Evolutionary conservation across 2,113 vertebrate genomes (phyloP).

Genomic region (Oryzias woworae): DNA sequence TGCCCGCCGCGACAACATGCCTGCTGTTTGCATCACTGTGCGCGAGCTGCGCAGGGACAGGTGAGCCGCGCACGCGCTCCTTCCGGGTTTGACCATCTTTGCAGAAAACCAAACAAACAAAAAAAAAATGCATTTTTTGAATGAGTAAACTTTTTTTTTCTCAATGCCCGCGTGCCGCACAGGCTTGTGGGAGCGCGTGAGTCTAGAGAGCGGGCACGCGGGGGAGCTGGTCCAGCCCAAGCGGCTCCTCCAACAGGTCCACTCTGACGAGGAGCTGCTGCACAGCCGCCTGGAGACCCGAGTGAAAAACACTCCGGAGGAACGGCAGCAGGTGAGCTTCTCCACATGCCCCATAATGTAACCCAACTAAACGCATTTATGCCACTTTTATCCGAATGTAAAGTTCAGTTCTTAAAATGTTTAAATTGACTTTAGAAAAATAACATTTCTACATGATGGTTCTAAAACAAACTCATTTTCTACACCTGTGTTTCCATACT

Average conservation of each 20-base stretch:
- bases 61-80: slow-evolving; percentile 56
- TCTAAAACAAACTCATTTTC: no score
- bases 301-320: slow-evolving; percentile 72
- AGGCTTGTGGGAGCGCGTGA: slow-evolving; percentile 61
- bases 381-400: no score
- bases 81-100: neutral
- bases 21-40: slow-evolving; percentile 79
- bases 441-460: no score
- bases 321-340: slow-evolving; percentile 75
- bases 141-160: neutral
- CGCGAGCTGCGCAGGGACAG: slow-evolving; percentile 73
- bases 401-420: no score
- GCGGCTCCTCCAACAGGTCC: slow-evolving; percentile 83
- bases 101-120: neutral
- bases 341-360: neutral
- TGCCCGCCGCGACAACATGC: slow-evolving; percentile 76
- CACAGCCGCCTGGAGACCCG: slow-evolving; percentile 83
- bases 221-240: slow-evolving; percentile 85
- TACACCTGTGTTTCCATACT: no score
- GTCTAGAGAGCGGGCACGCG: slow-evolving; percentile 51
- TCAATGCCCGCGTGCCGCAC: neutral
- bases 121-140: neutral
- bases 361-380: no score
- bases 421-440: no score
- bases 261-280: slow-evolving; percentile 81